Conservation (phyloP, 2,888 invertebrate genomes). For the Luperina nickerlii region DNA sequence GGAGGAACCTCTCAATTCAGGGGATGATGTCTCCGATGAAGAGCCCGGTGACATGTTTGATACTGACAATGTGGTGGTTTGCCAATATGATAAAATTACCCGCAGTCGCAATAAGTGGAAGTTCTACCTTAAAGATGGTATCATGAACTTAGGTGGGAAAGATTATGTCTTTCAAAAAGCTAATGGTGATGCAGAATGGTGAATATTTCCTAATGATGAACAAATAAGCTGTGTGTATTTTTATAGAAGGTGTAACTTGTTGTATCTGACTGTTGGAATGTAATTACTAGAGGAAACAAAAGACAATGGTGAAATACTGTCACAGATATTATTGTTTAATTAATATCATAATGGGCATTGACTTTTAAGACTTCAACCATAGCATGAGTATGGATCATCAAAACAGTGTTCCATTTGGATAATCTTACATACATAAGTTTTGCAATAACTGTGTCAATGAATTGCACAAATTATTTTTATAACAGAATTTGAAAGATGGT, state of each 20-base stretch:
- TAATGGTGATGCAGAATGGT: constrained; percentile 99
- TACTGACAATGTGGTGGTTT: constrained; percentile 99
- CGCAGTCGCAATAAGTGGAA: constrained; percentile 99
- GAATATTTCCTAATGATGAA: constrained; percentile 79
- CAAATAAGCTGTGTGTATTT: constrained; percentile 81
- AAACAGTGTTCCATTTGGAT: constrained; percentile 4
- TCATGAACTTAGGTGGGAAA: constrained; percentile 99
- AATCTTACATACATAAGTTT: constrained; percentile 16
- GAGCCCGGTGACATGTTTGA: constrained; percentile 98
- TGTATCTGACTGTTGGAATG: constrained; percentile 77
- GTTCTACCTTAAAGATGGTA: constrained; percentile 99
- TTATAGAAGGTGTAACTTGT: constrained; percentile 80
- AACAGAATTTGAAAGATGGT: neutral
- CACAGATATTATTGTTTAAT: constrained; percentile 61
- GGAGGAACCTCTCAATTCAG: constrained; percentile 98
- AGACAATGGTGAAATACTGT: constrained; percentile 72
- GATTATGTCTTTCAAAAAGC: constrained; percentile 99
- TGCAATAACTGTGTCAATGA: constrained; percentile 4
- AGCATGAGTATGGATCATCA: constrained; percentile 19
- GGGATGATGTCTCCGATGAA: constrained; percentile 99
- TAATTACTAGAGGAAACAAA: constrained; percentile 70
- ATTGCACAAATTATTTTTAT: constrained; percentile 23
- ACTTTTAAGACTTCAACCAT: constrained; percentile 53
- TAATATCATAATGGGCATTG: constrained; percentile 49
- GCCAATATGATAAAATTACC: constrained; percentile 99